A percentile compares a stretch with the other conserved stretches of the same genome.
phyloP scores from a whole-genome alignment of 2,113 vertebrate species.

The Epinephelus cyanopodus region DNA sequence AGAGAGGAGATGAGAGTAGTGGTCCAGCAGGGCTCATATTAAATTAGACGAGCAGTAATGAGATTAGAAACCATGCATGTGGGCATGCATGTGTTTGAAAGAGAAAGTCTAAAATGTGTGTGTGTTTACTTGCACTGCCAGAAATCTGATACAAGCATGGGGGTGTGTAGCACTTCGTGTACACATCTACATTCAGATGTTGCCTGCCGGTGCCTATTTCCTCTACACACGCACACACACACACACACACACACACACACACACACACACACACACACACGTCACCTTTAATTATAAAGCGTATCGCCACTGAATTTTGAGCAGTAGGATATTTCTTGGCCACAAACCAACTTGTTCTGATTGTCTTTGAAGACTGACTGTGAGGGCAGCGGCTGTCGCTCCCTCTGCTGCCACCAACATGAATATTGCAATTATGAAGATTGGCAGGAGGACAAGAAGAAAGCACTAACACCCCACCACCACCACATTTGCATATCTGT shows the following conservation, averaged over 20 bases:
- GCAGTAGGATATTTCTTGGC: background rate
- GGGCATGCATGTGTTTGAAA: slow-evolving; percentile 9
- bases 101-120: slow-evolving; percentile 1
- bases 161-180: background rate
- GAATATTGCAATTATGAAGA: slow-evolving; percentile 23
- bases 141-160: background rate
- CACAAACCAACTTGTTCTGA: slow-evolving; percentile 1
- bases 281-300: slow-evolving; percentile 4
- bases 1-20: background rate
- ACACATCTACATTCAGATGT: background rate
- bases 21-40: slow-evolving; percentile 31
- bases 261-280: background rate
- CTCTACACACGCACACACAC: background rate
- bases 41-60: slow-evolving; percentile 51
- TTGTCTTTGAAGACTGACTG: slow-evolving; percentile 5
- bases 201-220: background rate
- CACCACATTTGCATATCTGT: background rate
- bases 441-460: background rate
- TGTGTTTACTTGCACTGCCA: background rate
- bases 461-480: background rate
- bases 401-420: slow-evolving; percentile 1
- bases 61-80: slow-evolving; percentile 48
- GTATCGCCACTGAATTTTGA: background rate
- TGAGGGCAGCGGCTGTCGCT: background rate
- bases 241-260: background rate